Conservation (phyloP, 2,113 vertebrate genomes). For the Eulemur macaco region DNA sequence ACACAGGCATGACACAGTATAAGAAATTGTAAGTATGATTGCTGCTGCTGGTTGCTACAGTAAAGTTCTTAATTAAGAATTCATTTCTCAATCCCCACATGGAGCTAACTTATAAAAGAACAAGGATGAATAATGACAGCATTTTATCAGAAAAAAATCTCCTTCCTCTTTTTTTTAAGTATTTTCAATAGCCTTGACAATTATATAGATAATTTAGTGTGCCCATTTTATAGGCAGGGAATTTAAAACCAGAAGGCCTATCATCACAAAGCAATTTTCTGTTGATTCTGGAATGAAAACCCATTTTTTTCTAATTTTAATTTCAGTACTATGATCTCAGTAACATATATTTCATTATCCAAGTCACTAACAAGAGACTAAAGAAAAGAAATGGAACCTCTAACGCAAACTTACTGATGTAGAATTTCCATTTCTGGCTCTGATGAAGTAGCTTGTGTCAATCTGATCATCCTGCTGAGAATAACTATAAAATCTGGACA, state of each 20-base stretch:
- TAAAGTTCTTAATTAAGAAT: constrained; percentile 66
- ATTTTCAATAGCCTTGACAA: not conserved
- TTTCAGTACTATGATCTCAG: not conserved
- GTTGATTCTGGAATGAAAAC: not conserved
- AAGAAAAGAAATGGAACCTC: not conserved
- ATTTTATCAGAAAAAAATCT: not conserved
- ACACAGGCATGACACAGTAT: constrained; percentile 16
- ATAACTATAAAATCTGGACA: not conserved
- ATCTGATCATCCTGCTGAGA: not conserved
- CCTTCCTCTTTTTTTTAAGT: not conserved
- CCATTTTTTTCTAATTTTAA: not conserved
- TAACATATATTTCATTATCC: not conserved
- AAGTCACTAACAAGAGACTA: not conserved
- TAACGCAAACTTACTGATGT: not conserved
- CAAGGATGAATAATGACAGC: not conserved
- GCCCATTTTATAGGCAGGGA: not conserved
- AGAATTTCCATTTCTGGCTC: not conserved
- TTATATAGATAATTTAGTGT: not conserved
- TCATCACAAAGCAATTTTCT: not conserved
- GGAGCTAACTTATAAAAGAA: constrained; percentile 47
- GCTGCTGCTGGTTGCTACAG: constrained; percentile 34
- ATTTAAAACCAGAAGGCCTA: not conserved
- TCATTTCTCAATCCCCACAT: not conserved
- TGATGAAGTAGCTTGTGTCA: not conserved
- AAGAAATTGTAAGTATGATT: not conserved